Evolutionary conservation across 2,113 vertebrate species (phyloP).

Genomic region (Camelus dromedarius): DNA sequence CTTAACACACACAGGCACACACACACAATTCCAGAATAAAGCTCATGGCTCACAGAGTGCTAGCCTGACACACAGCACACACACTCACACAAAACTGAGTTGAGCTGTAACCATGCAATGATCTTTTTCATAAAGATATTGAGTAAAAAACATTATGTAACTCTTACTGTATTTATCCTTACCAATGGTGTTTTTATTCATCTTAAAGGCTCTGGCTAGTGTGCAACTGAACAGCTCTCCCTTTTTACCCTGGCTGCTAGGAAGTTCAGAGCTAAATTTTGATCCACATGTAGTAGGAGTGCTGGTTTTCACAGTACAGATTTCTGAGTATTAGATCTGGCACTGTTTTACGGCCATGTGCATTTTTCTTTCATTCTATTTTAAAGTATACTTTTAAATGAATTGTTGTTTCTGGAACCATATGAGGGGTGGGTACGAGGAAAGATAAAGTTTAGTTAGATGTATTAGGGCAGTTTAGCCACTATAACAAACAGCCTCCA

Average conservation of each 20-base stretch:
- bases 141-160: no score
- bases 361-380: not conserved
- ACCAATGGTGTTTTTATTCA: not conserved
- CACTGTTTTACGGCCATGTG: not conserved
- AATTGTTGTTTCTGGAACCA: not conserved
- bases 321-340: not conserved
- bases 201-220: not conserved
- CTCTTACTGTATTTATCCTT: not conserved
- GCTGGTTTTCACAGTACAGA: not conserved
- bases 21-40: not conserved
- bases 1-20: not conserved
- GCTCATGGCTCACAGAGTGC: not conserved
- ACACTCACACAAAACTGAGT: not conserved
- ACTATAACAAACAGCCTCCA: not conserved
- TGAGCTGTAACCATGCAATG: not conserved
- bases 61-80: not conserved
- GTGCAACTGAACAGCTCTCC: not conserved
- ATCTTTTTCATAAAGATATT: not conserved
- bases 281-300: not conserved
- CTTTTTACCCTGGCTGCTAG: conserved; percentile 10
- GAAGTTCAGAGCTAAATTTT: not conserved
- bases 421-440: not conserved
- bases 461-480: not conserved
- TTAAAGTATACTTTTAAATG: not conserved
- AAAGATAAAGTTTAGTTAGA: not conserved